phyloP scores from a whole-genome alignment of 2,888 invertebrate genomes.

The Xanthorhoe spadicearia region DNA sequence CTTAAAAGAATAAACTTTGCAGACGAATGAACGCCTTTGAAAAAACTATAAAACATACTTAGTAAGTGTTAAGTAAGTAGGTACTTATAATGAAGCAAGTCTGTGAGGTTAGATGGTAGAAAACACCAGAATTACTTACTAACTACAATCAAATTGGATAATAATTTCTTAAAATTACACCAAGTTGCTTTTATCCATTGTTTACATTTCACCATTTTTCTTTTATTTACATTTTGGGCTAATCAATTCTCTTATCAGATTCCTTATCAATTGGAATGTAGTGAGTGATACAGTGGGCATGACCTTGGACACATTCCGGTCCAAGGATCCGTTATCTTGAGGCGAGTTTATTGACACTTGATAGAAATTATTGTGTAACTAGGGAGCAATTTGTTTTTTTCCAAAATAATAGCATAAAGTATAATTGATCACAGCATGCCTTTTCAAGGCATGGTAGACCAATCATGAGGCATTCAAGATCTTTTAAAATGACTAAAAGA shows the following conservation, averaged over 20 bases:
- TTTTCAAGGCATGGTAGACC: too few relatives aligned
- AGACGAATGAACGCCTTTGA: too few relatives aligned
- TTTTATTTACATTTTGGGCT: constrained; percentile 19
- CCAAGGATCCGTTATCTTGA: constrained; percentile 43
- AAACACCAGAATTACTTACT: neutral
- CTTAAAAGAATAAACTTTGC: too few relatives aligned
- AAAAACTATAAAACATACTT: too few relatives aligned
- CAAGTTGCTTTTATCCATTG: neutral
- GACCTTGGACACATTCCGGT: constrained; percentile 46
- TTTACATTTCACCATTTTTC: constrained; percentile 20
- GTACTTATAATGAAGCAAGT: too few relatives aligned
- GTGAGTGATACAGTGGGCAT: constrained; percentile 48
- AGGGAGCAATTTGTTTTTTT: neutral
- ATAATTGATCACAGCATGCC: too few relatives aligned
- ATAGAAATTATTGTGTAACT: constrained; percentile 14
- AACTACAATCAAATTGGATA: neutral
- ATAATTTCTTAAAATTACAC: too few relatives aligned
- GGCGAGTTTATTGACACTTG: constrained; percentile 40
- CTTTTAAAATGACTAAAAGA: too few relatives aligned
- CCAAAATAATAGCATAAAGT: too few relatives aligned
- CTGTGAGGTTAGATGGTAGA: neutral
- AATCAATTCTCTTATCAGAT: constrained; percentile 31
- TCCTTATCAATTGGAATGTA: constrained; percentile 46
- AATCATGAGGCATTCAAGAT: too few relatives aligned
- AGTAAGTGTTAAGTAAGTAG: too few relatives aligned